Evolutionary conservation across 2,113 vertebrate genomes (phyloP).

Genomic region (Trachemys scripta): DNA sequence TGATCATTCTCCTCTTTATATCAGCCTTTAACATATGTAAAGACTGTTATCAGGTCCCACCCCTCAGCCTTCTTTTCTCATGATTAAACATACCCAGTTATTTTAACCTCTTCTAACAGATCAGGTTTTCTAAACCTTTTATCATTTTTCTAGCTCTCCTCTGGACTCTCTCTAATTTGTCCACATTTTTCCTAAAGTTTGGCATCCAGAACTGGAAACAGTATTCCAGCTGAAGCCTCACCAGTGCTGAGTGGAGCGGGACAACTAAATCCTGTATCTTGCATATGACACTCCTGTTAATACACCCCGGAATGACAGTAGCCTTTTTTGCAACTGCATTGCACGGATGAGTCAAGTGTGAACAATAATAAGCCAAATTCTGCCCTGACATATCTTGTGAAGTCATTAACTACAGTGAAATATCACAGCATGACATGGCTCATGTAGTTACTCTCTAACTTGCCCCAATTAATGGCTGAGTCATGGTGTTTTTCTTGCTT

Average conservation of each 20-base stretch:
- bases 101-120: background rate
- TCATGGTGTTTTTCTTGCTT: background rate
- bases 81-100: background rate
- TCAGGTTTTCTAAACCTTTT: background rate
- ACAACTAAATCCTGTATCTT: background rate
- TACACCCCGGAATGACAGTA: background rate
- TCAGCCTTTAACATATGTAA: background rate
- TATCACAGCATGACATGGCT: conserved; percentile 1
- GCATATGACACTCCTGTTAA: background rate
- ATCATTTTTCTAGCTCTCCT: background rate
- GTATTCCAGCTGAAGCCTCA: background rate
- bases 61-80: background rate
- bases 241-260: background rate
- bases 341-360: conserved; percentile 2
- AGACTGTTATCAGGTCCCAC: background rate
- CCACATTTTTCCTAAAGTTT: background rate
- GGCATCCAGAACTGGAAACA: background rate
- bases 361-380: background rate
- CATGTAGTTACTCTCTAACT: background rate
- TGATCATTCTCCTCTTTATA: background rate
- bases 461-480: conserved; percentile 17
- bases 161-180: background rate
- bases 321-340: background rate
- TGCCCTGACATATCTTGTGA: background rate
- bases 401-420: background rate